These are phyloP conservation scores for Psittacus erithacus DNA, from an alignment of 2,113 vertebrate genomes.

Conservation along the genomic window DNA sequence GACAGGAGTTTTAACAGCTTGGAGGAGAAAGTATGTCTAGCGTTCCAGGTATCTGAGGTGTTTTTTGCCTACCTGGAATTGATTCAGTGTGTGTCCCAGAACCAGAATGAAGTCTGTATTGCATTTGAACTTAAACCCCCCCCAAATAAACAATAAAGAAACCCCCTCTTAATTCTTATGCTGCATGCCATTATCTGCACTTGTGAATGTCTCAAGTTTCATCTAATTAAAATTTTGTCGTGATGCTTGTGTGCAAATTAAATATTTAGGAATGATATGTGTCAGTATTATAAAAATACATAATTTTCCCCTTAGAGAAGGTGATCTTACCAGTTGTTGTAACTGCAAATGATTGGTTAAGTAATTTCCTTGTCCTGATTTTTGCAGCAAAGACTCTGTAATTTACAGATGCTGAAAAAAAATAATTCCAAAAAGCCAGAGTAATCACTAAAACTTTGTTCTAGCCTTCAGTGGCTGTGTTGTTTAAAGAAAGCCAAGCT, in stretches of 20 bases:
- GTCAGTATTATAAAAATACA: background rate
- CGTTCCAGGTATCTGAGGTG: rapidly evolving
- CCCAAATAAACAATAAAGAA: background rate
- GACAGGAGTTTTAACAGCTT: background rate
- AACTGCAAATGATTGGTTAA: background rate
- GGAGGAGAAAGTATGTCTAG: background rate
- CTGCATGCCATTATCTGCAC: background rate
- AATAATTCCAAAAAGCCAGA: background rate
- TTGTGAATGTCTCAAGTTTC: background rate
- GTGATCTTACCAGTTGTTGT: background rate
- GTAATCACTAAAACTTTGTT: background rate
- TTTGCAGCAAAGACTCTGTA: background rate
- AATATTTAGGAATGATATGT: background rate
- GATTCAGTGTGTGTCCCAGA: background rate
- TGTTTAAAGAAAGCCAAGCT: background rate
- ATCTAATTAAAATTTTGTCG: background rate
- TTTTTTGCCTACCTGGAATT: background rate
- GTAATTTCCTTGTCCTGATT: background rate
- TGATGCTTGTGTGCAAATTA: background rate
- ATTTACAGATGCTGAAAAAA: background rate
- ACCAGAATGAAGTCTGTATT: background rate
- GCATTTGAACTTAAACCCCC: background rate
- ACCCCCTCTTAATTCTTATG: rapidly evolving
- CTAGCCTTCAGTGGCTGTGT: background rate
- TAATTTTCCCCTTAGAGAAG: background rate